Percentiles rank a stretch among this genome's conserved stretches.
These are phyloP conservation scores for Pipistrellus pipistrellus DNA, from an alignment of 2,797 vertebrate genomes.

Conservation along the genomic window DNA sequence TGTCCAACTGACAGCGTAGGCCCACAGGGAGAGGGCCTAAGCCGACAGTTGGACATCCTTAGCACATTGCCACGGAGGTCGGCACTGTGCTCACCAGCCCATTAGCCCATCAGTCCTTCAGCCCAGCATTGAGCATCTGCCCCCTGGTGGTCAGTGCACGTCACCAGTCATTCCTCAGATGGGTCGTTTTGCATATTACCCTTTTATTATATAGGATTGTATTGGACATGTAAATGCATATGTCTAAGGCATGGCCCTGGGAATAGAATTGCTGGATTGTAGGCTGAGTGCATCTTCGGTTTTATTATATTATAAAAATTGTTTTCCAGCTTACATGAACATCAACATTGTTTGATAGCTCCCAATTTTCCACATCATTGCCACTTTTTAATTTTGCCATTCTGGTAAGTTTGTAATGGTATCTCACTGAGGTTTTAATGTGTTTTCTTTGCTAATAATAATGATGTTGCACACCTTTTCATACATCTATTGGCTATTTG, in stretches of 20 bases:
- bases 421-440: neutral
- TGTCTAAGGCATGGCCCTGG: neutral
- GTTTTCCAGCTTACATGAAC: neutral
- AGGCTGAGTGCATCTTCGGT: neutral
- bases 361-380: neutral
- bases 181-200: too few species aligned
- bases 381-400: neutral
- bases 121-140: too few species aligned
- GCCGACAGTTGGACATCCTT: too few species aligned
- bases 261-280: too few species aligned
- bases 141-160: too few species aligned
- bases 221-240: neutral
- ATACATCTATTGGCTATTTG: neutral
- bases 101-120: too few species aligned
- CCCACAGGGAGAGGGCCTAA: too few species aligned
- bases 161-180: too few species aligned
- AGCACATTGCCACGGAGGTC: too few species aligned
- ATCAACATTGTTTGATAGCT: neutral
- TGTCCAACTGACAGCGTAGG: too few species aligned
- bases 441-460: constrained; percentile 11
- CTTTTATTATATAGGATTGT: neutral
- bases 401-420: neutral
- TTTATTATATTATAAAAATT: neutral
- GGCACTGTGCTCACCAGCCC: too few species aligned
- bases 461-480: neutral